These are phyloP conservation scores for Cydia strobilella DNA, from an alignment of 1,140 invertebrate species.

Conservation along the genomic window DNA sequence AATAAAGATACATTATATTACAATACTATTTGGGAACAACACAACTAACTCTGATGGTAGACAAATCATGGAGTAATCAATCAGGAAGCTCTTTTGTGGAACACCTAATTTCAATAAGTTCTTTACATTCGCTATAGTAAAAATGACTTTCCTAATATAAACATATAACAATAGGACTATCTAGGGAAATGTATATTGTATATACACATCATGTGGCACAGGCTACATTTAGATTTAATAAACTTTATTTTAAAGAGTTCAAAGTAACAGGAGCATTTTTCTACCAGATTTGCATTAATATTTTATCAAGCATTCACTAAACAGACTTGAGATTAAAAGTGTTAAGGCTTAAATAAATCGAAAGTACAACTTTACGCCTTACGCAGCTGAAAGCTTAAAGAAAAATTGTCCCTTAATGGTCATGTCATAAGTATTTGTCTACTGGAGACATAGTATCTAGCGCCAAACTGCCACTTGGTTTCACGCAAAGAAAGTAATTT, in stretches of 20 bases:
- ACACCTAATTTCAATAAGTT: conserved; percentile 67
- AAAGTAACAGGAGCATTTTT: background rate
- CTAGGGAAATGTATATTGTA: conserved; percentile 74
- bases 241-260: conserved; percentile 12
- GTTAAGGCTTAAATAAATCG: background rate
- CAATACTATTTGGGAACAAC: conserved; percentile 36
- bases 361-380: background rate
- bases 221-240: conserved; percentile 54
- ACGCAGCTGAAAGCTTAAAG: no score
- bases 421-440: no score
- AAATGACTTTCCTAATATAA: conserved; percentile 72
- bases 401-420: no score
- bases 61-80: conserved; percentile 59
- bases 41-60: conserved; percentile 55
- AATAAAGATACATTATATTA: conserved; percentile 26
- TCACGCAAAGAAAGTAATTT: background rate
- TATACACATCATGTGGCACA: conserved; percentile 76
- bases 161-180: conserved; percentile 74
- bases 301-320: background rate
- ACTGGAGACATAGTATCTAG: no score
- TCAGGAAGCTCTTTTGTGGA: conserved; percentile 74
- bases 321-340: background rate
- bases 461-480: no score
- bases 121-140: conserved; percentile 68
- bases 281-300: background rate